Evolutionary conservation across 2,888 invertebrate species (phyloP).

Genomic region (Ischnura elegans): DNA sequence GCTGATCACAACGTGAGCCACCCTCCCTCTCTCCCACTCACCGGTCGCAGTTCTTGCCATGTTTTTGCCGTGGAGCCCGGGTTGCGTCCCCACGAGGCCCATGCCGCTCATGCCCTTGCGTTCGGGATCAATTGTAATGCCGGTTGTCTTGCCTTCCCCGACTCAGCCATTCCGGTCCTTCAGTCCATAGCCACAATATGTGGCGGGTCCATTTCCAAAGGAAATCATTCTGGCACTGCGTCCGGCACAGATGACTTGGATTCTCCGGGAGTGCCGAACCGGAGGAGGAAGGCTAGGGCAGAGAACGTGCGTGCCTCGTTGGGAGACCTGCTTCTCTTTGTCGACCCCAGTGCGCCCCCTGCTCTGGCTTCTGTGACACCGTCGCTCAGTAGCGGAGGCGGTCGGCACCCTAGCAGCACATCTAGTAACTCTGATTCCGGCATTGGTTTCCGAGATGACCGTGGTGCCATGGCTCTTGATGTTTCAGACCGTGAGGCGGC

Average conservation of each 20-base stretch:
- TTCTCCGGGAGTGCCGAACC: constrained; percentile 46
- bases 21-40: constrained; percentile 78
- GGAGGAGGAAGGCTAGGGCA: constrained; percentile 69
- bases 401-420: constrained; percentile 81
- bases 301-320: constrained; percentile 69
- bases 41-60: constrained; percentile 89
- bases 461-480: constrained; percentile 54
- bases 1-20: constrained; percentile 13
- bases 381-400: constrained; percentile 91
- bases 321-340: constrained; percentile 76
- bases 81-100: constrained; percentile 89
- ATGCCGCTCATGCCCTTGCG: constrained; percentile 88
- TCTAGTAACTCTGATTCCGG: constrained; percentile 97
- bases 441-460: constrained; percentile 94
- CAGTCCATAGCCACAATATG: constrained; percentile 81
- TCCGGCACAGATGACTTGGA: constrained; percentile 57
- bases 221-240: constrained; percentile 52
- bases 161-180: constrained; percentile 85
- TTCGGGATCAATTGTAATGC: constrained; percentile 92
- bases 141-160: constrained; percentile 93
- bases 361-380: constrained; percentile 81
- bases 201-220: constrained; percentile 72
- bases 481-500: constrained; percentile 47
- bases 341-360: constrained; percentile 56
- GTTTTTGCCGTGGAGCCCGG: constrained; percentile 96